Evolutionary conservation across 2,888 invertebrate species (phyloP).

Genomic region (Eupithecia inturbata): DNA sequence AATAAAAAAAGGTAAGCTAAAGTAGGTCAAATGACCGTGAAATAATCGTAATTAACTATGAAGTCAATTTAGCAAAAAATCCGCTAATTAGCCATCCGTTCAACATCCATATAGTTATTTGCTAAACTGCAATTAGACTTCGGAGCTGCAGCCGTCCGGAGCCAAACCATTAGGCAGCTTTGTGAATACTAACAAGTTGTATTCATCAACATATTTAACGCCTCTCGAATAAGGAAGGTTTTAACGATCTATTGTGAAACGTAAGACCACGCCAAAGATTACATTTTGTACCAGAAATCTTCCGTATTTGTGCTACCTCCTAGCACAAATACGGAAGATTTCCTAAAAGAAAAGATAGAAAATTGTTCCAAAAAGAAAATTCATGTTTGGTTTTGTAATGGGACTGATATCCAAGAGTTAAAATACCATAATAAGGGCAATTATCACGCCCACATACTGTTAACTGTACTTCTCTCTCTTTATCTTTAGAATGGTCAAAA

Average conservation of each 20-base stretch:
- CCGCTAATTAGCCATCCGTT: slow-evolving; percentile 22
- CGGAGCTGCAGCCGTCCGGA: slow-evolving; percentile 14
- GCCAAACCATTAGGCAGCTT: slow-evolving; percentile 19
- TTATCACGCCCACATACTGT: no score
- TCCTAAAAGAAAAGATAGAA: no score
- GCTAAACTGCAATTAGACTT: slow-evolving; percentile 25
- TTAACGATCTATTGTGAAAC: slow-evolving; percentile 18
- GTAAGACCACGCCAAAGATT: neutral
- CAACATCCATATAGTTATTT: slow-evolving; percentile 28
- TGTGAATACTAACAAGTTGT: slow-evolving; percentile 31
- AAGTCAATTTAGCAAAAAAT: slow-evolving; percentile 6
- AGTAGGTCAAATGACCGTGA: neutral
- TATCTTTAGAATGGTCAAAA: no score
- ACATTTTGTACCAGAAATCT: neutral
- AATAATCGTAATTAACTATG: neutral
- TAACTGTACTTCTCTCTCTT: no score
- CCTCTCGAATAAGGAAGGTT: slow-evolving; percentile 1
- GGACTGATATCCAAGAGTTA: neutral
- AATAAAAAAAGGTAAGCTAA: no score
- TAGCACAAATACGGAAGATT: no score
- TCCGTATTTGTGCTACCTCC: neutral
- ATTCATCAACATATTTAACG: slow-evolving; percentile 26
- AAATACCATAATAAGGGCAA: neutral
- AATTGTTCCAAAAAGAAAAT: no score
- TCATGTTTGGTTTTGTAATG: neutral